Evolutionary conservation across 2,797 vertebrate species (phyloP).

Genomic region (Saxicola maurus): DNA sequence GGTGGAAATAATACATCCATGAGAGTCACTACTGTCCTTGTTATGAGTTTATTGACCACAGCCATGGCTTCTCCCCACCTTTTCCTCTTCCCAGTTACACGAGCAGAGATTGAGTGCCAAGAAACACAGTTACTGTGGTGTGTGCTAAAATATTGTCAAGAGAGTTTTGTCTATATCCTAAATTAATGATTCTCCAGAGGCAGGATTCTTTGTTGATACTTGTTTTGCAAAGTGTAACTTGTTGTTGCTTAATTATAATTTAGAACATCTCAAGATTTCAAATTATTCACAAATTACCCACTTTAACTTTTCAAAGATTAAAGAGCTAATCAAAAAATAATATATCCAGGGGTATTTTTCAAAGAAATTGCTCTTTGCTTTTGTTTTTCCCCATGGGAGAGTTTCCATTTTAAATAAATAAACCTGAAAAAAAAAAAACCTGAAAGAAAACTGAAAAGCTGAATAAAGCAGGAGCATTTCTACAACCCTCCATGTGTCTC

Average conservation of each 20-base stretch:
- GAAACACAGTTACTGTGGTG: background rate
- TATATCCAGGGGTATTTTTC: background rate
- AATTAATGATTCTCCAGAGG: background rate
- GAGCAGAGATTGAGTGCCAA: background rate
- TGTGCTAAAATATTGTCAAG: background rate
- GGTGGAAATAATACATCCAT: rapidly evolving
- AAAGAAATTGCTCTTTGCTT: background rate
- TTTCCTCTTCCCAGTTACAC: background rate
- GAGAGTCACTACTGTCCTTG: rapidly evolving
- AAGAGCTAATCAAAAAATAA: background rate
- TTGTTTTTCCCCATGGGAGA: background rate
- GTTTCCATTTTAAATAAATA: background rate
- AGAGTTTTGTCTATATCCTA: background rate
- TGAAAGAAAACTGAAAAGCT: background rate
- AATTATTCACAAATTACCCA: background rate
- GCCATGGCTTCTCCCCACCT: background rate
- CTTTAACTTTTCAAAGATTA: background rate
- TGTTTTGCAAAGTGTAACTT: background rate
- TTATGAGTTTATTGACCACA: background rate
- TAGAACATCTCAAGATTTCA: background rate
- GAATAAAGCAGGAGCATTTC: background rate
- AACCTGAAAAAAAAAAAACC: background rate
- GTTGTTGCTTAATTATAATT: background rate
- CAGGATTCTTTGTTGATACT: background rate
- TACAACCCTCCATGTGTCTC: background rate